These are phyloP conservation scores for Xylocopa sonorina DNA, from an alignment of 1,140 invertebrate genomes.

Conservation along the genomic window DNA sequence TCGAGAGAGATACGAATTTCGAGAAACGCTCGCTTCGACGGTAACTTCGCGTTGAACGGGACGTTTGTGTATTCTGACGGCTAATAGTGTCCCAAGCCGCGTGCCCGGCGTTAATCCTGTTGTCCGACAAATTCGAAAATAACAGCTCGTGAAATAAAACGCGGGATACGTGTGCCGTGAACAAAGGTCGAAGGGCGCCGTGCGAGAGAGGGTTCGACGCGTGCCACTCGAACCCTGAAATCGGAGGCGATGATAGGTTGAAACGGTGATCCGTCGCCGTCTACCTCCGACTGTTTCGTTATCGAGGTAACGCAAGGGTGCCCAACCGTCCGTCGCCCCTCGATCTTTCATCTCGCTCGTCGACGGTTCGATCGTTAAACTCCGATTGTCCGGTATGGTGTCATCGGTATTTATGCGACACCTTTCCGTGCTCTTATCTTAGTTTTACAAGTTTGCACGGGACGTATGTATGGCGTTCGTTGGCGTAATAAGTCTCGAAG, in stretches of 20 bases:
- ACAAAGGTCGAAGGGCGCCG: slow-evolving; percentile 59
- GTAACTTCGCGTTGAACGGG: too few species aligned
- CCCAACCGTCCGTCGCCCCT: slow-evolving; percentile 23
- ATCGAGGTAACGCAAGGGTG: slow-evolving; percentile 53
- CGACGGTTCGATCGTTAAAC: slow-evolving; percentile 39
- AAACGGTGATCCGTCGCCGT: slow-evolving; percentile 66
- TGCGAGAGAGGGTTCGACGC: slow-evolving; percentile 53
- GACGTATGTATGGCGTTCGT: not conserved
- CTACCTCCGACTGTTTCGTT: slow-evolving; percentile 59
- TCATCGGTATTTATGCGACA: slow-evolving; percentile 18
- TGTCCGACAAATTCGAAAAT: slow-evolving; percentile 54
- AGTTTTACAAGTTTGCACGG: not conserved
- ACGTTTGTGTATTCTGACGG: too few species aligned
- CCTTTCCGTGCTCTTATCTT: not conserved
- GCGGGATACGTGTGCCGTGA: slow-evolving; percentile 46
- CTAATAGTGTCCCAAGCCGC: not conserved
- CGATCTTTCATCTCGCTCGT: slow-evolving; percentile 34
- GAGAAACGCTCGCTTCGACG: too few species aligned
- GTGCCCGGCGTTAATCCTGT: slow-evolving; percentile 37
- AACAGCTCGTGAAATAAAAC: slow-evolving; percentile 52
- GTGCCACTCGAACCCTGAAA: slow-evolving; percentile 66
- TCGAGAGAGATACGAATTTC: not conserved
- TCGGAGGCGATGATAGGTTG: slow-evolving; percentile 71
- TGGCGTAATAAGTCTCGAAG: not conserved
- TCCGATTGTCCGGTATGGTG: slow-evolving; percentile 15